Evolutionary conservation across 2,113 vertebrate species (phyloP).

Genomic region (Nothoprocta pentlandii): DNA sequence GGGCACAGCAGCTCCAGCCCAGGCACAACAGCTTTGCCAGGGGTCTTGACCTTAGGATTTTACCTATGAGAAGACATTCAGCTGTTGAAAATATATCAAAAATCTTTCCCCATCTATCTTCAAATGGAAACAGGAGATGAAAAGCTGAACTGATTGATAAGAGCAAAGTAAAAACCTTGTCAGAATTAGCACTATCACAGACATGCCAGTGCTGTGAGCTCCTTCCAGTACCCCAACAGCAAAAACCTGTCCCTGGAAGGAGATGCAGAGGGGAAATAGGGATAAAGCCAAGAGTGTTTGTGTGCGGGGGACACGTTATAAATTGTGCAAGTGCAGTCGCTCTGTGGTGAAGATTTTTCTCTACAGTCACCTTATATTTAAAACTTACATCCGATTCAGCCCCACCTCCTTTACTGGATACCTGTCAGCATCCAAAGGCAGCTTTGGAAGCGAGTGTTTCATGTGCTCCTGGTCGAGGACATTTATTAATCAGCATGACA

Average conservation of each 20-base stretch:
- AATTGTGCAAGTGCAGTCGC: not conserved
- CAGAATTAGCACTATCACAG: fast-evolving
- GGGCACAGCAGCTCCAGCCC: not conserved
- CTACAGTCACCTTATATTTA: not conserved
- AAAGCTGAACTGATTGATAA: not conserved
- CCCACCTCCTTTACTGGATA: not conserved
- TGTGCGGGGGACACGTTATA: not conserved
- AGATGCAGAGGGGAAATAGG: not conserved
- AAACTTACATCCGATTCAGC: not conserved
- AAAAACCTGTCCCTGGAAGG: not conserved
- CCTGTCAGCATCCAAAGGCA: not conserved
- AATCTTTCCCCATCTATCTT: not conserved
- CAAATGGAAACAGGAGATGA: not conserved
- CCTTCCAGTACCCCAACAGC: not conserved
- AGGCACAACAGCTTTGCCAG: not conserved
- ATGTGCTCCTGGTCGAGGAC: not conserved
- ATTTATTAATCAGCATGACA: not conserved
- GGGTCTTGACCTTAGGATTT: not conserved
- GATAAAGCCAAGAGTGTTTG: not conserved
- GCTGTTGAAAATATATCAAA: not conserved
- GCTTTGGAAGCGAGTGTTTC: not conserved
- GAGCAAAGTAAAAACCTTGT: not conserved
- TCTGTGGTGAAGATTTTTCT: not conserved
- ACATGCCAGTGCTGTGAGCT: not conserved
- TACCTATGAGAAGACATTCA: not conserved